Conservation (phyloP, 2,888 invertebrate species). For the Scaptomyza tumidula region DNA sequence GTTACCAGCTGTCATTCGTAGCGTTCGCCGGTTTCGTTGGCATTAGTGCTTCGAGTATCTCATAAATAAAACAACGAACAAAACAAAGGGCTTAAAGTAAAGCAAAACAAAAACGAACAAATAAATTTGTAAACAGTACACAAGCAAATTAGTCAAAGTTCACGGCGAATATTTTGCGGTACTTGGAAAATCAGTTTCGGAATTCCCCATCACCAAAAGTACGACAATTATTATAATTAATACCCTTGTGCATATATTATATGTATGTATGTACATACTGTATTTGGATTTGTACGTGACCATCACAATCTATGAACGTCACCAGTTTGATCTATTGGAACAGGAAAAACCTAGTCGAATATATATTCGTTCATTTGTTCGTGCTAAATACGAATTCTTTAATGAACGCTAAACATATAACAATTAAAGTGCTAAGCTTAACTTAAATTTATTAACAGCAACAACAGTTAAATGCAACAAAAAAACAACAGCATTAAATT, state of each 20-base stretch:
- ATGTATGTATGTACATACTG: not conserved
- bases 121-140: conserved; percentile 9
- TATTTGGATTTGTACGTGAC: conserved; percentile 6
- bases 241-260: not conserved
- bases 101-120: not conserved
- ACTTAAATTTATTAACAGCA: conserved; percentile 12
- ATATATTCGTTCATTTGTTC: not conserved
- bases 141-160: not conserved
- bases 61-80: conserved; percentile 25
- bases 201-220: conserved; percentile 32
- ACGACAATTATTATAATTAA: conserved; percentile 24
- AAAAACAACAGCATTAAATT: not conserved
- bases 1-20: conserved; percentile 43
- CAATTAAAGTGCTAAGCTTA: conserved; percentile 60
- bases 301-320: conserved; percentile 8
- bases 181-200: conserved; percentile 27
- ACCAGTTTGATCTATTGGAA: not conserved
- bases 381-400: conserved; percentile 20
- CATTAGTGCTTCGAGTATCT: conserved; percentile 16
- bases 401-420: conserved; percentile 57
- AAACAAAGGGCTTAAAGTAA: conserved; percentile 2
- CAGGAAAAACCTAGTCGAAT: conserved; percentile 21
- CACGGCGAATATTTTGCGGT: conserved; percentile 14
- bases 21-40: conserved; percentile 40
- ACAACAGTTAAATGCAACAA: not conserved